Evolutionary conservation across 53 echinoderm and acorn worm genomes (phyloP).

Genomic region (Temnopleurus reevesii): DNA sequence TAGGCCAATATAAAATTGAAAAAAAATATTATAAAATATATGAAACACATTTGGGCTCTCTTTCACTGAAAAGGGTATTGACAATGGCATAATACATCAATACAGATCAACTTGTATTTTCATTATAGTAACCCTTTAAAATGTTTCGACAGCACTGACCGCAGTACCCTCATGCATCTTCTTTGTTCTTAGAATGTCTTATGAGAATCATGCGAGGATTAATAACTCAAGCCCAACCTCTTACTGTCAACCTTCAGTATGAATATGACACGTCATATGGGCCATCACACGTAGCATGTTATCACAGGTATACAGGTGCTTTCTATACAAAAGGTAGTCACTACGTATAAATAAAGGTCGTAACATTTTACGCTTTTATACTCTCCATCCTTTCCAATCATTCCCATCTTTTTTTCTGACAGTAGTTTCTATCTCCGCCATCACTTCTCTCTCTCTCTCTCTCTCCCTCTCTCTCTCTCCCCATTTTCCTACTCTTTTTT

Average conservation of each 20-base stretch:
- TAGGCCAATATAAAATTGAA: too few relatives aligned
- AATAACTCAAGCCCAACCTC: background rate
- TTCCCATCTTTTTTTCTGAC: background rate
- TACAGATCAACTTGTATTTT: too few relatives aligned
- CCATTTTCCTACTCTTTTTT: background rate
- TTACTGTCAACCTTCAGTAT: background rate
- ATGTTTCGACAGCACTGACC: too few relatives aligned
- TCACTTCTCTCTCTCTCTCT: background rate
- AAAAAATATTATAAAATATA: too few relatives aligned
- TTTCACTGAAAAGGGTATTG: too few relatives aligned
- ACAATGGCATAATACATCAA: too few relatives aligned
- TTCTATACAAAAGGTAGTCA: background rate
- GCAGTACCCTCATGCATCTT: too few relatives aligned
- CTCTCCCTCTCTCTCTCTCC: background rate
- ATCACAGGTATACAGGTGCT: background rate
- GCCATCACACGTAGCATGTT: background rate
- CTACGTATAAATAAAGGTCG: too few relatives aligned
- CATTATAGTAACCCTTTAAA: too few relatives aligned
- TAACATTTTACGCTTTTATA: too few relatives aligned
- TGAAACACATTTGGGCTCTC: too few relatives aligned
- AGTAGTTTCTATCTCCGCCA: background rate
- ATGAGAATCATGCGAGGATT: background rate
- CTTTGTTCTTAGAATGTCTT: too few relatives aligned
- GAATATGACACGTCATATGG: background rate
- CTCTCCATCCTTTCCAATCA: background rate